Evolutionary conservation across 2,113 vertebrate species (phyloP), one percentile per base, ranked within the genome.

Genomic region (Rousettus leschenaultii): DNA sequence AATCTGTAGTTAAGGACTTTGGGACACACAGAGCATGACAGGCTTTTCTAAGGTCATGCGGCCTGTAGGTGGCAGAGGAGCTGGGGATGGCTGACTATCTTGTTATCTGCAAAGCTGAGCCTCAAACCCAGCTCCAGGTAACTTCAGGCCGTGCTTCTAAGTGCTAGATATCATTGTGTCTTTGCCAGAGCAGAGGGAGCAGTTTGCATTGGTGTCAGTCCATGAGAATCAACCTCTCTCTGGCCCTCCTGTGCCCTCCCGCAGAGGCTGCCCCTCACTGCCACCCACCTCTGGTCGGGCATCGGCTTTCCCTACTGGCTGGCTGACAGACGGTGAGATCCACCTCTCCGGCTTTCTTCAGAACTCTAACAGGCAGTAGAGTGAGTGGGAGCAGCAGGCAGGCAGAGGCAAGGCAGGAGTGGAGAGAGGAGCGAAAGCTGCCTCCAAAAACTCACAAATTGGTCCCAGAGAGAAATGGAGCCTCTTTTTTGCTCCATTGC

Each of bases 401-500:
- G 88, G 93, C 85, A 70, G 95, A 91, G 87, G 88, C n/a, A 26
- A 97, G 63, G 96, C 96, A 96, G 91, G 93, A 68, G 71, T 15
- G 3, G 70, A 91, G 94, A 96, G 89, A 95, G 96, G 93, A 97
- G 71, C 22, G 3, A 96, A 94, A 93, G 86, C 96, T 73, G 93
- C 95, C 14, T 48, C 86, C 0, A 28, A 95, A 97, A 96, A 95
- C 74, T 97, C 97, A 92, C 92, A 98, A 98, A 98, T 98, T 98
- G 97, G 97, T 98, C 97, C 97, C 97, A 97, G 96, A 97, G 97
- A 98, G 97, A 94, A 97, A 97, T 97, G 86, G 96, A 98, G 97
- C 93, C 88, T 96, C 95, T 89, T 96, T 92, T 93, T 83, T 94
- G 95, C 86, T 95, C 95, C 94, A 95, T 91, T 95, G 97, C 82